A percentile compares a stretch with the other conserved stretches of the same genome.
Evolutionary conservation across 2,797 vertebrate species (phyloP).

Genomic region (Diglossa cyanea): DNA sequence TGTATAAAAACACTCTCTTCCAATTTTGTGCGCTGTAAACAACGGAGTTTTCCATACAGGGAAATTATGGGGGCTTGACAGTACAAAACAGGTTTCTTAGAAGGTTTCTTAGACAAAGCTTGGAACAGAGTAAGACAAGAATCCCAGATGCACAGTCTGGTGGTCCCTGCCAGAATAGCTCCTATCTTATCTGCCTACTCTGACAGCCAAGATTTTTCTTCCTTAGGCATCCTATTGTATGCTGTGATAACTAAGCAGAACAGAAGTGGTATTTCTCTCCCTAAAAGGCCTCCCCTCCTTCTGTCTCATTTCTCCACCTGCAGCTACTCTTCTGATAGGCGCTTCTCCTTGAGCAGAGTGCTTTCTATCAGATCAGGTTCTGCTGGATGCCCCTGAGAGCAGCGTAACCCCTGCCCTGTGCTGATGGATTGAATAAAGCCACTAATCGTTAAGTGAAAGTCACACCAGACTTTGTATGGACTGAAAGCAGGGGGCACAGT

Average conservation of each 20-base stretch:
- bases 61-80: not conserved
- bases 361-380: slow-evolving; percentile 66
- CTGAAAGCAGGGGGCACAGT: not conserved
- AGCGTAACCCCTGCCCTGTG: slow-evolving; percentile 58
- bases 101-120: not conserved
- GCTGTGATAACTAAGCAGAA: slow-evolving; percentile 9
- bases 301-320: slow-evolving; percentile 29
- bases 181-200: not conserved
- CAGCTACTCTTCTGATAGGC: slow-evolving; percentile 14
- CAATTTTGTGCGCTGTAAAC: not conserved
- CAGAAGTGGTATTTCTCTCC: not conserved
- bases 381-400: slow-evolving; percentile 60
- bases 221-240: not conserved
- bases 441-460: slow-evolving; percentile 73
- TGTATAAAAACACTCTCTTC: not conserved
- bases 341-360: slow-evolving; percentile 21
- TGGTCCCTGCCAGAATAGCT: not conserved
- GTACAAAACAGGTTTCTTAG: not conserved
- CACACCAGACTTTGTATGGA: slow-evolving; percentile 59
- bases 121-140: not conserved
- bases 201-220: not conserved
- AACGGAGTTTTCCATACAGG: not conserved
- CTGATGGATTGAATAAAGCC: slow-evolving; percentile 75
- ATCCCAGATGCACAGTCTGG: not conserved
- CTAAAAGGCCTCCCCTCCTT: not conserved